These are phyloP conservation scores for Phocides pigmalion DNA, from an alignment of 1,140 invertebrate species.

Conservation along the genomic window DNA sequence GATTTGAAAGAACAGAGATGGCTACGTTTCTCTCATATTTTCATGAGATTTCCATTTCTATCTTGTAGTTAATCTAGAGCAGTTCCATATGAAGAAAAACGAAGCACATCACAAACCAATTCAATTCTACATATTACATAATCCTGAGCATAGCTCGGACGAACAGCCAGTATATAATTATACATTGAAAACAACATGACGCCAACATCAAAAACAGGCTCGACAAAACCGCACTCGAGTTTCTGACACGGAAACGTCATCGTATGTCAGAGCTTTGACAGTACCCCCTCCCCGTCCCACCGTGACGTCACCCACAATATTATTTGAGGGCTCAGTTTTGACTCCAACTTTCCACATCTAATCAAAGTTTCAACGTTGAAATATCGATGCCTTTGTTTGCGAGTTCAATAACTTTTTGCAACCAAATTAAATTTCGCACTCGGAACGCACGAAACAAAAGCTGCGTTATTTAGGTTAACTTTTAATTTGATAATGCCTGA, in stretches of 20 bases:
- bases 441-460: conserved; percentile 14
- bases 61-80: no score
- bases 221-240: conserved; percentile 59
- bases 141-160: no score
- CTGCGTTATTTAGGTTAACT: conserved; percentile 17
- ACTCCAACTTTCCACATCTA: conserved; percentile 55
- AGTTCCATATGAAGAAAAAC: no score
- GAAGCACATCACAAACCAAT: no score
- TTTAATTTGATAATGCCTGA: conserved; percentile 3
- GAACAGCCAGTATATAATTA: no score
- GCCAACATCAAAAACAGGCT: conserved; percentile 28
- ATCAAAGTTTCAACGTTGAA: conserved; percentile 53
- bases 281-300: conserved; percentile 45
- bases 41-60: no score
- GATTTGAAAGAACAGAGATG: no score
- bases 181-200: conserved; percentile 1
- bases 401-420: conserved; percentile 34
- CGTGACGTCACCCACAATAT: conserved; percentile 59
- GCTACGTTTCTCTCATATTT: no score
- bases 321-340: conserved; percentile 38
- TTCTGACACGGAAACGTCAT: conserved; percentile 67
- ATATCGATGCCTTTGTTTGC: conserved; percentile 45
- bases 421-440: conserved; percentile 25
- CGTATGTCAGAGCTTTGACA: conserved; percentile 70
- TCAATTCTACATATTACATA: no score